Evolutionary conservation across 1,140 invertebrate genomes (phyloP), one percentile per base, ranked within the genome.

Genomic region (Atta cephalotes): DNA sequence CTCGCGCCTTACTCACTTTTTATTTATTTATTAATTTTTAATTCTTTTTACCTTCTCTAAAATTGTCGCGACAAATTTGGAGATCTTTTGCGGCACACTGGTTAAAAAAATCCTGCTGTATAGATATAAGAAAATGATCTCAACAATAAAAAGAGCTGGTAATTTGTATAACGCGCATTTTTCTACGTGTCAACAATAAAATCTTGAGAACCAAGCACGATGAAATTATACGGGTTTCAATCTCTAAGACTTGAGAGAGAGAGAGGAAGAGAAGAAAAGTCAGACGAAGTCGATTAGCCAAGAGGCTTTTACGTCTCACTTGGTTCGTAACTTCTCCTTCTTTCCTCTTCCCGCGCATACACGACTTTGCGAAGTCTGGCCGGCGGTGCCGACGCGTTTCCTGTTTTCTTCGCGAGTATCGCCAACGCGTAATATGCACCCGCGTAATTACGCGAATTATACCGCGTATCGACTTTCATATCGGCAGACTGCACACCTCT

Each of bases 401-500:
- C 87, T 79, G 53, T 84, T 90, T 88, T 62, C 84, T 76, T 89
- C 62, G n/a, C 53, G 45, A 63, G 49, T 53, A 81, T 71, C 28
- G 76, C 62, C 81, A 25, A 16, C 80, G 63, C 81, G 62, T 85
- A 79, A 88, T 72, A 84, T 78, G 53, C 60, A 58, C 77, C 66
- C 58, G 58, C 66, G 88, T 89, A 90, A 90, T 89, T 89, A 87
- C 88, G 81, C 62, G 84, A 89, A 87, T 87, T 87, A 87, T 87
- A 62, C 60, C 63, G 18, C 10, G 18, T 74, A 62, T 77, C 68
- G 16, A n/a, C 58, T 79, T 53, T 66, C 31, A 76, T 71, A 70
- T 79, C 56, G 62, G 39, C 74, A 60, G 65, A 49, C 31, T 35
- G 31, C 45, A 0, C 76, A 14, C 31, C 39, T 71, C 35, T 9